These are phyloP conservation scores for Himalopsyche anomala DNA, from an alignment of 2,888 invertebrate species.

Conservation along the genomic window DNA sequence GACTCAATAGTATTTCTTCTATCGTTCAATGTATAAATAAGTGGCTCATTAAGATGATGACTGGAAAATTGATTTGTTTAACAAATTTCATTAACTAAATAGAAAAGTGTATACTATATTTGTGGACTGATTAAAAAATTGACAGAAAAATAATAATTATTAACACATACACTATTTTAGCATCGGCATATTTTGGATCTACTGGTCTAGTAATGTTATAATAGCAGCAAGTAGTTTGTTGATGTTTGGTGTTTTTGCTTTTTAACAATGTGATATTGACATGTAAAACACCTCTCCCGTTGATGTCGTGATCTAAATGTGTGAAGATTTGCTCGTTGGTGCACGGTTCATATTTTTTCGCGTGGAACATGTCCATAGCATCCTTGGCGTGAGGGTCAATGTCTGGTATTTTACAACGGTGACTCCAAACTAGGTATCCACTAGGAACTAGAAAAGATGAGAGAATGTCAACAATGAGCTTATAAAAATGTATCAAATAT, in stretches of 20 bases:
- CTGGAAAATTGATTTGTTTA: too few species aligned
- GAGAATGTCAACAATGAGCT: background rate
- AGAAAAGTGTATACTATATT: background rate
- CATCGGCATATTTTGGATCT: slow-evolving; percentile 60
- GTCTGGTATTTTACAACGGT: slow-evolving; percentile 80
- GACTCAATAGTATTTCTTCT: too few species aligned
- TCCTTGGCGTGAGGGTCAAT: slow-evolving; percentile 78
- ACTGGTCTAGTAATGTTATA: slow-evolving; percentile 68
- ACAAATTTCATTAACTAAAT: background rate
- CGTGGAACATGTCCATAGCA: slow-evolving; percentile 75
- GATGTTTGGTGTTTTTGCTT: slow-evolving; percentile 65
- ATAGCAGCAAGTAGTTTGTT: slow-evolving; percentile 68
- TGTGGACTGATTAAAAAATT: too few species aligned
- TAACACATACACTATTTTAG: slow-evolving; percentile 59
- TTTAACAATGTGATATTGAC: slow-evolving; percentile 67
- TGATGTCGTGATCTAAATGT: slow-evolving; percentile 49
- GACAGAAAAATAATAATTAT: slow-evolving; percentile 33
- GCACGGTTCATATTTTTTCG: slow-evolving; percentile 77
- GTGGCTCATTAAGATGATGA: too few species aligned
- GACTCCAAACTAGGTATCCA: slow-evolving; percentile 70
- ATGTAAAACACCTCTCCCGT: slow-evolving; percentile 56
- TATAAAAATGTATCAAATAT: background rate
- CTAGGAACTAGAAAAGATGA: slow-evolving; percentile 46
- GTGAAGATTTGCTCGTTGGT: slow-evolving; percentile 67
- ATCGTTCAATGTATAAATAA: too few species aligned